Evolutionary conservation across 2,113 vertebrate genomes (phyloP).

Genomic region (Osmerus mordax): DNA sequence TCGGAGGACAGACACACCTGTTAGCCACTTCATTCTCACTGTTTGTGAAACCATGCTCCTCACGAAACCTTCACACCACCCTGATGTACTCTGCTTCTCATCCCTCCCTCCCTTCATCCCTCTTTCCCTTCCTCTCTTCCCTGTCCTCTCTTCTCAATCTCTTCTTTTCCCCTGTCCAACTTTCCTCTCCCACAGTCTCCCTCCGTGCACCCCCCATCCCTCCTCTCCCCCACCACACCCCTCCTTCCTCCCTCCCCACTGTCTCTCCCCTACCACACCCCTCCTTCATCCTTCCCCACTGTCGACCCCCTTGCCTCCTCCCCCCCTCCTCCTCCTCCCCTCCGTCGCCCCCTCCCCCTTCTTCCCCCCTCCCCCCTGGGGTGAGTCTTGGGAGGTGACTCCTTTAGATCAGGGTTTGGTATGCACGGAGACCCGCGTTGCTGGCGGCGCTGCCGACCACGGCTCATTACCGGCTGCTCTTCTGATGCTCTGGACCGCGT

Average conservation of each 20-base stretch:
- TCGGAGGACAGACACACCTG: constrained; percentile 33
- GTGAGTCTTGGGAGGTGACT: constrained; percentile 12
- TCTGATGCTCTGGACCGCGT: neutral
- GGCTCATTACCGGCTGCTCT: constrained; percentile 20
- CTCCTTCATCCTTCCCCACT: no score
- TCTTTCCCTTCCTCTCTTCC: no score
- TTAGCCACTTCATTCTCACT: constrained; percentile 15
- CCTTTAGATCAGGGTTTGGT: constrained; percentile 21
- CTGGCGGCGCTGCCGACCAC: neutral
- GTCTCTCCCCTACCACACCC: no score
- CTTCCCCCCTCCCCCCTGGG: neutral
- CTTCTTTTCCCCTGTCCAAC: no score
- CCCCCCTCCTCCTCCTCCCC: no score
- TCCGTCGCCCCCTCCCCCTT: no score
- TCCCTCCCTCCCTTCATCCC: neutral
- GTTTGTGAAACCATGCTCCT: neutral
- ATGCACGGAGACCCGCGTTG: constrained; percentile 12
- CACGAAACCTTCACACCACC: neutral
- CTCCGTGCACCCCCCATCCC: no score
- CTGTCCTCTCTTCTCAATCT: no score
- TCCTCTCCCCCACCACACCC: no score
- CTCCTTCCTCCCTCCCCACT: no score
- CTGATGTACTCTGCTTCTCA: neutral
- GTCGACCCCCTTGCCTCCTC: no score
- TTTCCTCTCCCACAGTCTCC: no score